Evolutionary conservation across 2,113 vertebrate genomes (phyloP).

Genomic region (Psittacara wagleri): DNA sequence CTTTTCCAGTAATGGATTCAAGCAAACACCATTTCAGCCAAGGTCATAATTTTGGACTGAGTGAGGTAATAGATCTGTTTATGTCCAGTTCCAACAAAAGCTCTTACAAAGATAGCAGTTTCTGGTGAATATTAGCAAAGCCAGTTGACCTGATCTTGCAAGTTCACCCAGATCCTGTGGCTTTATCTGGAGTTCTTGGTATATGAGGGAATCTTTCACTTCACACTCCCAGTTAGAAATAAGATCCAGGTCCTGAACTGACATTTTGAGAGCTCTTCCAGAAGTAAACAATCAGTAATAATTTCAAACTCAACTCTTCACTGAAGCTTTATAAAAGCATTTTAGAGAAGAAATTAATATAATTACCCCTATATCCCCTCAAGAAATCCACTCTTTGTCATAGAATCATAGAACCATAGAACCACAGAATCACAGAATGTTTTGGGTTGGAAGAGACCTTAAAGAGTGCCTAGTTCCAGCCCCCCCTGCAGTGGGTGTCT

Average conservation of each 20-base stretch:
- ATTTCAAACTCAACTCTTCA: not conserved
- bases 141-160: not conserved
- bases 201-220: not conserved
- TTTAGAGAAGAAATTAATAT: not conserved
- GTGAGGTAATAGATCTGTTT: slow-evolving; percentile 32
- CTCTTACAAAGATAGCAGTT: slow-evolving; percentile 12
- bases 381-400: not conserved
- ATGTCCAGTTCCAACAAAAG: slow-evolving; percentile 37
- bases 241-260: not conserved
- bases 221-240: not conserved
- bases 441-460: not conserved
- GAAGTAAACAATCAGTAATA: not conserved
- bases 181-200: slow-evolving; percentile 1
- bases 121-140: not conserved
- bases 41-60: slow-evolving; percentile 30
- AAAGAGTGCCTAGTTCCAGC: not conserved
- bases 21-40: slow-evolving; percentile 35
- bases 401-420: not conserved
- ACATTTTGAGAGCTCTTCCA: not conserved
- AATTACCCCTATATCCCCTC: not conserved
- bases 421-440: not conserved
- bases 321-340: not conserved
- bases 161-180: not conserved
- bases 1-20: slow-evolving; percentile 31
- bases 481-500: not conserved